Base-by-base conservation (phyloP, 1,140 invertebrate genomes). In the Macrobrachium rosenbergii region DNA sequence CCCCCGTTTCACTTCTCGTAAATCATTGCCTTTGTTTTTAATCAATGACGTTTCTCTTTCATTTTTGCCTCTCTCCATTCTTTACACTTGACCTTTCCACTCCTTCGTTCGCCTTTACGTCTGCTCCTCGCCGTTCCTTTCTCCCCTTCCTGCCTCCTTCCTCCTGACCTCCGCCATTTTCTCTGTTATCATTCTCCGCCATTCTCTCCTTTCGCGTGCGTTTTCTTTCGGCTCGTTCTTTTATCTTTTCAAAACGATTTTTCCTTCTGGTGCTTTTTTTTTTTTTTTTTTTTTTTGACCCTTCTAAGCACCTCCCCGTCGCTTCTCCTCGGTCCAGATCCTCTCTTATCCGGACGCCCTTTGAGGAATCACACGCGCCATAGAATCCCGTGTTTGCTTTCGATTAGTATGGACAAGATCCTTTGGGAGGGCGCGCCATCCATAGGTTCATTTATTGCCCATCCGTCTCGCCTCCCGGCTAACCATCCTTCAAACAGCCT, bases 351-450 rank as follows among this genome's bases (percentile, higher is more conserved):
- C 72, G 19, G 58, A 5, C 16, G 17, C 28, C 58, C 82, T 60
- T 73, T 83, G 69, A 83, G 69, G 69, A 79, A 79, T 79, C 77
- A 79, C 69, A 76, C 82, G 45, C 82, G n/a, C 82, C 73, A 76
- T 83, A 83, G 43, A 76, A 21, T 60, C 72, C 37, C 10, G n/a
- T 83, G 82, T 83, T 83, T 67, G 76, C 82, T 83, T 83, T 76
- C 73, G 73, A 83, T 83, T 83, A 83, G 72, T 83, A 83, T 83
- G 82, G 82, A 83, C 28, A 83, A 73, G 28, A 63, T 37, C 28
- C 82, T 58, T 21, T 83, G 63, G 76, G 64, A 23, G 72, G 59
- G 72, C 17, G 14, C 28, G 16, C 23, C 63, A 21, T 58, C 72
- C 11, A 21, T 43, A n/a, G n/a, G n/a, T n/a, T n/a, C n/a, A n/a